phyloP scores from a whole-genome alignment of 2,888 invertebrate genomes.

The Baccha elongata region DNA sequence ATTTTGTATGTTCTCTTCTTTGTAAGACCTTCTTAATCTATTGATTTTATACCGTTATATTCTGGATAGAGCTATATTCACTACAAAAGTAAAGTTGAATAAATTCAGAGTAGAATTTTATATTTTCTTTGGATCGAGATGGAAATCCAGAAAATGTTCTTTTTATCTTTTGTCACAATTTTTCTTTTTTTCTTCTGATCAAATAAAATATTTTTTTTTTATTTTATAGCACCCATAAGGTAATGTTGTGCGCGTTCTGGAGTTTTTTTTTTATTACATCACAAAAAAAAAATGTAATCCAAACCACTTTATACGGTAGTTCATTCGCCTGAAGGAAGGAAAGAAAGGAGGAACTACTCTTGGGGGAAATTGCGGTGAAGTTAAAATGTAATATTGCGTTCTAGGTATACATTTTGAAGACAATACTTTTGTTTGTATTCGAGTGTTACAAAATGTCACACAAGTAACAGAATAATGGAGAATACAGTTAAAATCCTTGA shows the following conservation, averaged over 20 bases:
- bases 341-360: no score
- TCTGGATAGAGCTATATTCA: constrained; percentile 3
- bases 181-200: neutral
- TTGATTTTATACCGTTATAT: constrained; percentile 54
- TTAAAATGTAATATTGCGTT: no score
- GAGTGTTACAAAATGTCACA: no score
- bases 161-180: constrained; percentile 3
- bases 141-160: constrained; percentile 31
- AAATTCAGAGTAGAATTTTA: constrained; percentile 14
- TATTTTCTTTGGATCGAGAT: constrained; percentile 8
- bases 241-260: constrained; percentile 15
- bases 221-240: constrained; percentile 50
- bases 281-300: constrained; percentile 33
- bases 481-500: no score
- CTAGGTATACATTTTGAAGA: no score
- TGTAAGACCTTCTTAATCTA: constrained; percentile 28
- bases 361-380: no score
- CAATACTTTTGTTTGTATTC: no score
- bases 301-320: constrained; percentile 51
- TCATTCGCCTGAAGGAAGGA: constrained; percentile 18
- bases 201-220: no score
- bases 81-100: constrained; percentile 26
- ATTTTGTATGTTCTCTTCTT: neutral
- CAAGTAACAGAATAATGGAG: no score
- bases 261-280: neutral